phyloP scores from a whole-genome alignment of 2,888 invertebrate species.

The Metopia argyrocephala region DNA sequence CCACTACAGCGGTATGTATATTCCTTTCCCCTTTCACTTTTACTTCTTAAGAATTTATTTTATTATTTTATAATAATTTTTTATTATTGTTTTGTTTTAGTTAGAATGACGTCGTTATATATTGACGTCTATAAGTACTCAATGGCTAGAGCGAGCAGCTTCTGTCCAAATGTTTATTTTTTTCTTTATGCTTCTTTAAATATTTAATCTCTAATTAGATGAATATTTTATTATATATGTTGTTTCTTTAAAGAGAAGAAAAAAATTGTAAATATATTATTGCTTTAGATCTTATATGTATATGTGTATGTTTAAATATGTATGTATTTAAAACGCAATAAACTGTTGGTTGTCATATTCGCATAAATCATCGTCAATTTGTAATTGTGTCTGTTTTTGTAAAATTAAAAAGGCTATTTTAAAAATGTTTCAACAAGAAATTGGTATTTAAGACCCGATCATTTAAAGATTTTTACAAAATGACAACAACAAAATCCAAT shows the following conservation, averaged over 20 bases:
- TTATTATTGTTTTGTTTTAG: background rate
- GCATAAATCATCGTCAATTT: background rate
- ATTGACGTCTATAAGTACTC: background rate
- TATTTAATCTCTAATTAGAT: conserved; percentile 9
- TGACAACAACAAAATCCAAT: conserved; percentile 14
- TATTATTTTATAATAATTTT: background rate
- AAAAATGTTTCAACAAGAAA: conserved; percentile 38
- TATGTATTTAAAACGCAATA: conserved; percentile 34
- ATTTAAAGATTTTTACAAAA: conserved; percentile 20
- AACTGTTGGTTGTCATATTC: conserved; percentile 7
- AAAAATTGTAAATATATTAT: too few species aligned
- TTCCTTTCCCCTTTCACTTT: background rate
- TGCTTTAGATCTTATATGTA: too few species aligned
- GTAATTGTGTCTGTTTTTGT: background rate
- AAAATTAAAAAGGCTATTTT: conserved; percentile 8
- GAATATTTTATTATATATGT: background rate
- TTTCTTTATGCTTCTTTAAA: conserved; percentile 10
- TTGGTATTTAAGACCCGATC: conserved; percentile 40
- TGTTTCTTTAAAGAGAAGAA: background rate
- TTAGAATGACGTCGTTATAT: conserved; percentile 4
- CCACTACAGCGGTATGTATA: background rate
- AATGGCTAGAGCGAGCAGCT: background rate
- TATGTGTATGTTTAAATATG: too few species aligned
- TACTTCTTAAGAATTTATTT: background rate
- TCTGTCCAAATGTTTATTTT: background rate